Evolutionary conservation across 53 echinoderm and acorn worm species (phyloP).

Genomic region (Mesocentrotus franciscanus): DNA sequence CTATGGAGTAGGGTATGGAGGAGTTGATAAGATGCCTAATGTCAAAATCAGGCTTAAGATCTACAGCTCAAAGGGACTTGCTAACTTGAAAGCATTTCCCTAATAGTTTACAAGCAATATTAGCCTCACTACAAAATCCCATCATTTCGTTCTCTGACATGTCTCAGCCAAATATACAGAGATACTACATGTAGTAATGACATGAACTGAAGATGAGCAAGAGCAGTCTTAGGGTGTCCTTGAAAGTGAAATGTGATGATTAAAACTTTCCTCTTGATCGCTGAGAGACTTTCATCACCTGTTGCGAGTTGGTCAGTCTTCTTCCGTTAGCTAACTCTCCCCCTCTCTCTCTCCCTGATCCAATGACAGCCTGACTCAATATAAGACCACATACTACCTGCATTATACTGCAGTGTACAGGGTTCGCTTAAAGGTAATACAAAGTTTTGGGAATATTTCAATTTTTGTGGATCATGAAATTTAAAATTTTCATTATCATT

Average conservation of each 20-base stretch:
- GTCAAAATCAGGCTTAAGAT: too few species aligned
- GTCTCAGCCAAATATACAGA: not conserved
- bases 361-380: not conserved
- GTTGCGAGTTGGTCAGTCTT: slow-evolving; percentile 37
- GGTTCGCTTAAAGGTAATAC: too few species aligned
- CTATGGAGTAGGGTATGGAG: too few species aligned
- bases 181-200: not conserved
- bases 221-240: slow-evolving; percentile 36
- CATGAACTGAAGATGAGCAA: slow-evolving; percentile 38
- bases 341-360: slow-evolving; percentile 19
- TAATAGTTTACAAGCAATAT: not conserved
- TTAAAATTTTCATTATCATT: too few species aligned
- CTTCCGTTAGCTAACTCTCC: slow-evolving; percentile 15
- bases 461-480: too few species aligned
- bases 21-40: too few species aligned
- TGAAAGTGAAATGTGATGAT: slow-evolving; percentile 40
- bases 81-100: not conserved
- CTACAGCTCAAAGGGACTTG: not conserved
- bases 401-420: not conserved
- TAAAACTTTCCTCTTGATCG: slow-evolving; percentile 54
- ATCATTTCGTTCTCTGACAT: not conserved
- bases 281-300: slow-evolving; percentile 44
- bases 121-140: not conserved
- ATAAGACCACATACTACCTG: not conserved
- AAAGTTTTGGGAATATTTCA: too few species aligned